Percentiles rank a stretch among this genome's conserved stretches.
Evolutionary conservation across 2,888 invertebrate genomes (phyloP).

Genomic region (Artemia sinica): DNA sequence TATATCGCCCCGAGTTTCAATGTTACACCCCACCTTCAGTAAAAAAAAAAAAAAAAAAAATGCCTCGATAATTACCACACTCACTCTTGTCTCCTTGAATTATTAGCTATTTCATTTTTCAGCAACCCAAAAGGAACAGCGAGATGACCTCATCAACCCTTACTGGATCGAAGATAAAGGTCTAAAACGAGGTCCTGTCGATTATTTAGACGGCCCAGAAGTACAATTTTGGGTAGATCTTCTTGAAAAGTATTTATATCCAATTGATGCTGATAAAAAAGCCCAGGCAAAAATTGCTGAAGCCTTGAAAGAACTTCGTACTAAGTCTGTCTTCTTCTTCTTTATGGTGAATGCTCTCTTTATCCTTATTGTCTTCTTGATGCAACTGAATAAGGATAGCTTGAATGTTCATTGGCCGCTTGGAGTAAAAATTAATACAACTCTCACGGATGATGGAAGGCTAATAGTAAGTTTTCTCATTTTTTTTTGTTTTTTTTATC

Average conservation of each 20-base stretch:
- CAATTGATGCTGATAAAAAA: constrained; percentile 76
- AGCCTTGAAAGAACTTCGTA: constrained; percentile 82
- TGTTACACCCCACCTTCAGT: too few relatives aligned
- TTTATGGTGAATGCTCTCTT: constrained; percentile 98
- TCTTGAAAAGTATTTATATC: constrained; percentile 80
- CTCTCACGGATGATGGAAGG: constrained; percentile 57
- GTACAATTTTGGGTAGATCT: constrained; percentile 83
- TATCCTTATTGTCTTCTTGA: constrained; percentile 92
- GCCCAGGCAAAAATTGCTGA: constrained; percentile 81
- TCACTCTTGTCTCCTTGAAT: too few relatives aligned
- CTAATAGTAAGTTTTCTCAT: constrained; percentile 64
- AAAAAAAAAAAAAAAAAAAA: too few relatives aligned
- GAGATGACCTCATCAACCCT: constrained; percentile 74
- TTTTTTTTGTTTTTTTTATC: not conserved
- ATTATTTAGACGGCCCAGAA: constrained; percentile 66
- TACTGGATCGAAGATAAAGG: constrained; percentile 85
- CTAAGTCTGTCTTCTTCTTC: constrained; percentile 87
- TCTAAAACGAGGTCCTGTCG: constrained; percentile 72
- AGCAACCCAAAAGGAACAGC: constrained; percentile 34
- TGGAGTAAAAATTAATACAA: constrained; percentile 81
- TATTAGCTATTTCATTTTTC: not conserved
- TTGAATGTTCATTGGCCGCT: constrained; percentile 91
- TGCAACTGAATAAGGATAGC: constrained; percentile 93
- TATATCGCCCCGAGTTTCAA: too few relatives aligned
- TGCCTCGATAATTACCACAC: too few relatives aligned